Conservation (phyloP, 2,113 vertebrate species). For the Lethenteron reissneri region DNA sequence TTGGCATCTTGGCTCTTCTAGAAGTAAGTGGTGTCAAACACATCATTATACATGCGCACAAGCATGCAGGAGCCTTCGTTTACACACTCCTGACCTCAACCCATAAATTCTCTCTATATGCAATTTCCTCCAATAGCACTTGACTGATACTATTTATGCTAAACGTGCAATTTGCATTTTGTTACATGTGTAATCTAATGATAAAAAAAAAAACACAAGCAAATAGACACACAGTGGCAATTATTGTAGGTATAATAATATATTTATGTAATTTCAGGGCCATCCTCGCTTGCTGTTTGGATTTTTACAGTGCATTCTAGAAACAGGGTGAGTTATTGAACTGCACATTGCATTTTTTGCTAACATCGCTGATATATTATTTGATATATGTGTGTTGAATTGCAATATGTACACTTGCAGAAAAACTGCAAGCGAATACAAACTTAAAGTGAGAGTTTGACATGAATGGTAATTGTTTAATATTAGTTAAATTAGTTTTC, state of each 20-base stretch:
- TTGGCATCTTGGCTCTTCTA: slow-evolving; percentile 38
- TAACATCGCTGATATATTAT: too few species aligned
- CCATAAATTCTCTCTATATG: not conserved
- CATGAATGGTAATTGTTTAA: too few species aligned
- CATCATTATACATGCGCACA: slow-evolving; percentile 3
- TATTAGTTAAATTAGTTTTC: too few species aligned
- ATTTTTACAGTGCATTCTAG: slow-evolving; percentile 56
- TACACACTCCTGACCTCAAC: not conserved
- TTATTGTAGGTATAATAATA: not conserved
- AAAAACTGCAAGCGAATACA: too few species aligned
- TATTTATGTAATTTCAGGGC: slow-evolving; percentile 25
- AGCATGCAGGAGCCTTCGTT: slow-evolving; percentile 7
- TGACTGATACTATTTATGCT: slow-evolving; percentile 3
- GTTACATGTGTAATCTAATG: too few species aligned
- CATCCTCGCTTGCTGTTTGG: slow-evolving; percentile 38
- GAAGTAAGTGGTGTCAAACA: slow-evolving; percentile 26
- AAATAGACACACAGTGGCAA: not conserved
- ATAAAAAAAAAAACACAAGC: too few species aligned
- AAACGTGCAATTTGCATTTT: slow-evolving; percentile 4
- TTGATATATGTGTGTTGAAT: too few species aligned
- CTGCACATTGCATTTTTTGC: not conserved
- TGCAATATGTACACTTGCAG: too few species aligned
- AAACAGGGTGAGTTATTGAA: slow-evolving; percentile 40
- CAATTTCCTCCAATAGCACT: not conserved
- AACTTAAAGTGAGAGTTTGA: too few species aligned